Evolutionary conservation across 2,888 invertebrate genomes (phyloP).

Genomic region (Chrysotoxum bicinctum): DNA sequence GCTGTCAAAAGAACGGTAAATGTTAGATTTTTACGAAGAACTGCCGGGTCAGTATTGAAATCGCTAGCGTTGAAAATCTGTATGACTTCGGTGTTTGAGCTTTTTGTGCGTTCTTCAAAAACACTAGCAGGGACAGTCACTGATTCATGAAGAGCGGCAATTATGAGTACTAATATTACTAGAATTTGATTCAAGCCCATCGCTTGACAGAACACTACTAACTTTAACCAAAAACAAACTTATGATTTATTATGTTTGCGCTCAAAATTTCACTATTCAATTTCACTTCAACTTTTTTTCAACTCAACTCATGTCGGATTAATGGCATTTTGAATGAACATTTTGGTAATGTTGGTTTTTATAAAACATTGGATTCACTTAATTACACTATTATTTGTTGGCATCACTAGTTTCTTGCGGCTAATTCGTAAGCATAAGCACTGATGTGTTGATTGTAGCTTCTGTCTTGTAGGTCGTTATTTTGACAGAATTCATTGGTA

Average conservation of each 20-base stretch:
- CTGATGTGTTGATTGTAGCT: slow-evolving; percentile 32
- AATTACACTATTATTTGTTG: slow-evolving; percentile 39
- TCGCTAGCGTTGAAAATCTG: slow-evolving; percentile 61
- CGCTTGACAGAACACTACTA: slow-evolving; percentile 55
- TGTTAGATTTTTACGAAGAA: slow-evolving; percentile 75
- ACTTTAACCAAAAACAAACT: slow-evolving; percentile 2
- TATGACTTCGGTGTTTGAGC: slow-evolving; percentile 61
- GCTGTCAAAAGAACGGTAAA: slow-evolving; percentile 79
- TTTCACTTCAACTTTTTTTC: slow-evolving; percentile 17
- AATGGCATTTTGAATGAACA: slow-evolving; percentile 1
- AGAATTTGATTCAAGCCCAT: slow-evolving; percentile 68
- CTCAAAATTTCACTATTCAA: background rate
- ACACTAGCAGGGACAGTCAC: slow-evolving; percentile 30
- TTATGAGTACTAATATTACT: slow-evolving; percentile 53
- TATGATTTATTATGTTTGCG: background rate
- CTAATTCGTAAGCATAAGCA: slow-evolving; percentile 38
- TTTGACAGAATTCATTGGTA: slow-evolving; percentile 61
- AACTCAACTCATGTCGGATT: slow-evolving; percentile 42
- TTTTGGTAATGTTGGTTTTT: slow-evolving; percentile 5
- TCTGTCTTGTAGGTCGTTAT: slow-evolving; percentile 40
- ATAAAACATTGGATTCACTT: slow-evolving; percentile 32
- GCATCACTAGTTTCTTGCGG: slow-evolving; percentile 49
- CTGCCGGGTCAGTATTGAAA: slow-evolving; percentile 36
- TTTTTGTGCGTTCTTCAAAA: slow-evolving; percentile 57
- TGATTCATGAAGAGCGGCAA: slow-evolving; percentile 37